Base-by-base conservation (phyloP, 2,888 invertebrate species). In the Caenorhabditis sp. region DNA sequence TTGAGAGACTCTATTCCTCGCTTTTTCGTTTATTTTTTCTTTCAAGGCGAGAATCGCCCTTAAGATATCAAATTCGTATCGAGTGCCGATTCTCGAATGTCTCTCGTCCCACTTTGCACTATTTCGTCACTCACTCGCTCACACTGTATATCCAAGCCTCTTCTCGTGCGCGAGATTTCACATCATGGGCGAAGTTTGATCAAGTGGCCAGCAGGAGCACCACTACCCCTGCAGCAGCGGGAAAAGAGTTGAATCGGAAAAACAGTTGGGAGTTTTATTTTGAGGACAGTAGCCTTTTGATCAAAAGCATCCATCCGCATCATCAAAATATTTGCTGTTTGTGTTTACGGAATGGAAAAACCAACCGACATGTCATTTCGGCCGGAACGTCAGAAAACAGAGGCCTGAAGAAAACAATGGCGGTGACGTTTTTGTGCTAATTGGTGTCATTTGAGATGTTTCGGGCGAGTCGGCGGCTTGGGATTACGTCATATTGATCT, bases 1-100 rank as follows among this genome's bases (percentile, higher is more conserved):
- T n/a, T n/a, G n/a, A n/a, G n/a, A n/a, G n/a, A n/a, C n/a, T n/a
- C n/a, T n/a, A n/a, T n/a, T n/a, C n/a, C n/a, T n/a, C n/a, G n/a
- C n/a, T n/a, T n/a, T n/a, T n/a, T n/a, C n/a, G n/a, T n/a, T n/a
- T n/a, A n/a, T n/a, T n/a, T n/a, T n/a, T n/a, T n/a, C 22, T 52
- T 26, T 45, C 58, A 68, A 59, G 58, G 58, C 68, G 68, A 39
- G 58, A 68, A 68, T 68, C 66, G 56, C 48, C 55, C 66, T 66
- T 32, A 56, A 66, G 66, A 66, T 66, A 66, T 66, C 66, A 66
- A 66, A 66, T 66, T 66, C 66, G 41, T 56, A 50, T 56, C 48
- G 66, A 66, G 66, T 66, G 56, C 9, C 56, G 22, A 46, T 1
- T 6, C 27, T 26, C 17, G 4, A 39, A 26, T 15, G 32, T 24